phyloP scores from a whole-genome alignment of 2,888 invertebrate species.

The Allophyes oxyacanthae region DNA sequence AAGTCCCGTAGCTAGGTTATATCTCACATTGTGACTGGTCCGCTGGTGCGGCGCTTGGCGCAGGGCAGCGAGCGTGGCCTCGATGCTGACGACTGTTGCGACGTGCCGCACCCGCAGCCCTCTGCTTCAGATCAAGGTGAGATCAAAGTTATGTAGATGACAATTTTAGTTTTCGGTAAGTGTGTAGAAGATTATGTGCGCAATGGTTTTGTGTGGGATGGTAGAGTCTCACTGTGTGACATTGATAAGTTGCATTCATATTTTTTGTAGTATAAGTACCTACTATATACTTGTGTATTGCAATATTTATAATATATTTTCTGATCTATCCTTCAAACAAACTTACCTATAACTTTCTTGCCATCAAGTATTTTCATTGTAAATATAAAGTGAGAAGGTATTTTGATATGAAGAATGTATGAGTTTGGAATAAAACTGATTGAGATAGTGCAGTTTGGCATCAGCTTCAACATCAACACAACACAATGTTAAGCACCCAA shows the following conservation, averaged over 20 bases:
- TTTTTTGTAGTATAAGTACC: slow-evolving; percentile 5
- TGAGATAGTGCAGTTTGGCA: slow-evolving; percentile 14
- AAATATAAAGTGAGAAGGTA: slow-evolving; percentile 2
- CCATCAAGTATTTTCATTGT: slow-evolving; percentile 3
- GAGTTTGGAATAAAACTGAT: slow-evolving; percentile 18
- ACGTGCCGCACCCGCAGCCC: slow-evolving; percentile 86
- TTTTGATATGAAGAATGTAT: slow-evolving; percentile 35
- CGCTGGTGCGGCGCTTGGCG: slow-evolving; percentile 89
- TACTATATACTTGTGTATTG: too few relatives aligned
- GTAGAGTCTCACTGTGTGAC: slow-evolving; percentile 18
- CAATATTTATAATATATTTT: too few relatives aligned
- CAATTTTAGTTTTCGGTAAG: slow-evolving; percentile 39
- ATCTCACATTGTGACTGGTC: slow-evolving; percentile 89
- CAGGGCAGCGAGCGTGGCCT: slow-evolving; percentile 88
- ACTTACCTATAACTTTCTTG: background rate
- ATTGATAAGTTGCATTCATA: background rate
- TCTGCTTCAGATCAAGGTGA: slow-evolving; percentile 86
- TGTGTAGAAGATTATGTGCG: slow-evolving; percentile 31
- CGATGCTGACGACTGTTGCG: slow-evolving; percentile 88
- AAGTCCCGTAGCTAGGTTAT: slow-evolving; percentile 83
- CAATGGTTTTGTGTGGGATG: slow-evolving; percentile 15
- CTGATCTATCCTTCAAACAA: slow-evolving; percentile 4
- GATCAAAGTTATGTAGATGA: slow-evolving; percentile 55
- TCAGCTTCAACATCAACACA: slow-evolving; percentile 37
- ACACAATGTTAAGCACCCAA: slow-evolving; percentile 46